These are phyloP conservation scores for silkworm (Bombyx mori) DNA, from an alignment of 1,140 invertebrate genomes.

Conservation along the genomic window ASM3026992v2 NC_085111.1:16931001-16931500, in stretches of 20 bases:
- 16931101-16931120: too few species aligned
- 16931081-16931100: too few species aligned
- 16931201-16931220: slow-evolving; percentile 27
- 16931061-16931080: too few species aligned
- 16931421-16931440: slow-evolving; percentile 68
- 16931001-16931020: too few species aligned
- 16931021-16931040: too few species aligned
- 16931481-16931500: slow-evolving; percentile 50
- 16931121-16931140: neutral
- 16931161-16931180: neutral
- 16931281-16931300: slow-evolving; percentile 38
- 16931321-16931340: slow-evolving; percentile 62
- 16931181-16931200: neutral
- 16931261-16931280: slow-evolving; percentile 38
- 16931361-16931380: slow-evolving; percentile 71
- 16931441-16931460: slow-evolving; percentile 73
- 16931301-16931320: slow-evolving; percentile 73
- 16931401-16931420: slow-evolving; percentile 62
- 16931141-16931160: slow-evolving; percentile 3
- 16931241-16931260: slow-evolving; percentile 44
- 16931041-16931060: too few species aligned
- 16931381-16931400: slow-evolving; percentile 70
- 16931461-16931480: slow-evolving; percentile 74
- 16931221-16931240: slow-evolving; percentile 43
- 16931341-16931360: slow-evolving; percentile 68